Percentiles rank a stretch among this genome's conserved stretches.
phyloP scores from a whole-genome alignment of 2,113 vertebrate genomes.

The Cebidichthys violaceus region DNA sequence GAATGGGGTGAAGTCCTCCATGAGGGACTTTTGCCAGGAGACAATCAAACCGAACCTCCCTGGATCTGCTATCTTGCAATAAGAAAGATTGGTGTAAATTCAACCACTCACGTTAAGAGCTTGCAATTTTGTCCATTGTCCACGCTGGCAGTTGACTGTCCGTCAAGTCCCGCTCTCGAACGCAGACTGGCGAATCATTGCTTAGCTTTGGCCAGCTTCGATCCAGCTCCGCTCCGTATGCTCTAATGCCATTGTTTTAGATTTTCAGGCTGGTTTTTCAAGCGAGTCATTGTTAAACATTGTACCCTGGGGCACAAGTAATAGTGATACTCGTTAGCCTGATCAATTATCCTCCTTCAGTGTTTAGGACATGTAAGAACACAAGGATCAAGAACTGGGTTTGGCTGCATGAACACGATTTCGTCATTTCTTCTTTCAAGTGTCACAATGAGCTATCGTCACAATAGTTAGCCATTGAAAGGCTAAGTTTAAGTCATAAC shows the following conservation, averaged over 20 bases:
- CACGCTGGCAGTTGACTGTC: background rate
- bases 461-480: background rate
- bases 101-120: background rate
- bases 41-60: conserved; percentile 35
- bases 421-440: background rate
- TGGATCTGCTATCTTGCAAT: background rate
- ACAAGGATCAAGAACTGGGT: background rate
- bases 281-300: background rate
- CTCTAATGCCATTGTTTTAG: background rate
- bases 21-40: conserved; percentile 18
- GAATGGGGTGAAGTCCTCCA: conserved; percentile 28
- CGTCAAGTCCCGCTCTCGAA: background rate
- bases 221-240: background rate
- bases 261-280: background rate
- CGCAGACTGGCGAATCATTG: background rate
- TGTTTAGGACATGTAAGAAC: background rate
- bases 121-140: background rate
- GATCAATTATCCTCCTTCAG: background rate
- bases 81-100: conserved; percentile 6
- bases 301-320: background rate
- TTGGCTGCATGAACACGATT: background rate
- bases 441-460: background rate
- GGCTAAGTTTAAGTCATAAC: background rate
- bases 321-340: background rate
- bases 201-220: background rate